Evolutionary conservation across 2,888 invertebrate species (phyloP), one percentile per base, ranked within the genome.

Genomic region (Archips crataeganus): DNA sequence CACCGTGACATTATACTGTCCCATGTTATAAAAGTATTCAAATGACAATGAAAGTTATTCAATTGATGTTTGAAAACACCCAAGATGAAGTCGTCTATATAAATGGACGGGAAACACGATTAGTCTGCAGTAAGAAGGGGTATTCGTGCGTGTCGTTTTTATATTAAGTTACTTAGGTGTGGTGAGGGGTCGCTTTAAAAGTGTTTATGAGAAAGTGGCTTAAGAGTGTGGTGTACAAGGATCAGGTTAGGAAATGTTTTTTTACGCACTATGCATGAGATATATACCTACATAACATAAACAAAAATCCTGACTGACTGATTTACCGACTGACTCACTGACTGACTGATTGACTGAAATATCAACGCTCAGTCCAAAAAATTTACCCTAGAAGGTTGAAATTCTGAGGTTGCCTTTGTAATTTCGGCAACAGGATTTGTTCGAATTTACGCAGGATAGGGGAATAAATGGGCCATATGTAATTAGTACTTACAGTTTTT

Each of bases 21-120:
- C 23, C 13, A 36, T 65, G 34, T 65, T 65, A 34, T 65, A 13
- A 65, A 51, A 65, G 49, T 36, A 42, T 42, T 59, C 15, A 8
- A 32, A n/a, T 13, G 36, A 67, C 59, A 67, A 59, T 67, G 59
- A 13, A 57, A 59, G 42, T 65, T 65, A 36, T 65, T 36, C n/a
- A 65, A 65, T 65, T 10, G 6, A 49, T 65, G 49, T 65, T 65
- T 65, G 45, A 47, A 47, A 63, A 63, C 63, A 63, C 13, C 11
- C 2, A 13, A 49, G 8, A 15, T 34, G 10, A 36, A 3, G 32
- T 34, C 36, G 36, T 51, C 39, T 34, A 39, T 65, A 65, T 65
- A 65, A 65, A 49, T 32, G 32, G 36, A 3, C 10, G 10, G 10
- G 36, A 36, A 13, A 10, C 11, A 57, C 6, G 3, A 2, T 57